These are phyloP conservation scores for Bilobella aurantiaca DNA, from an alignment of 1,140 invertebrate species.

Conservation along the genomic window DNA sequence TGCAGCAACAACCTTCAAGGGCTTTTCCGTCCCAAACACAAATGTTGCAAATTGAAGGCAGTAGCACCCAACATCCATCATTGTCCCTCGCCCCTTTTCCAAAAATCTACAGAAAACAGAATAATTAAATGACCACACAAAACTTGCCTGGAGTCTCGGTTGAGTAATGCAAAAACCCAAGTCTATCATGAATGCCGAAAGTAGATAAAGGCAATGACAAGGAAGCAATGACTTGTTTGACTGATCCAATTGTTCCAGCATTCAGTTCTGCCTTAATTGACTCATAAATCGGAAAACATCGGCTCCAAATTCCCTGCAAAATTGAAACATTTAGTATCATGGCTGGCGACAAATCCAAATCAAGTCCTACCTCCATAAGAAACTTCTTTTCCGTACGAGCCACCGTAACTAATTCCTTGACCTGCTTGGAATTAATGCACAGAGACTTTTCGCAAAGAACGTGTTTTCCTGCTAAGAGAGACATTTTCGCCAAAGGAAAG, in stretches of 20 bases:
- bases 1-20: slow-evolving; percentile 50
- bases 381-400: slow-evolving; percentile 37
- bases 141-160: slow-evolving; percentile 44
- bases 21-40: slow-evolving; percentile 53
- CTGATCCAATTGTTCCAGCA: slow-evolving; percentile 56
- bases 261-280: slow-evolving; percentile 49
- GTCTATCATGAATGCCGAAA: background rate
- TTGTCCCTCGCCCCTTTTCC: slow-evolving; percentile 61
- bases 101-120: slow-evolving; percentile 40
- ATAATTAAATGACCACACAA: background rate
- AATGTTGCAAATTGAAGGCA: slow-evolving; percentile 60
- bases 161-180: slow-evolving; percentile 46
- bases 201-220: slow-evolving; percentile 54
- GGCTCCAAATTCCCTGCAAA: slow-evolving; percentile 60
- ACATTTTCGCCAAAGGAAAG: slow-evolving; percentile 38
- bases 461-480: slow-evolving; percentile 44
- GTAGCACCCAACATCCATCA: slow-evolving; percentile 76
- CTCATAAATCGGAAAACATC: slow-evolving; percentile 65
- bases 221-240: slow-evolving; percentile 53
- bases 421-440: slow-evolving; percentile 39
- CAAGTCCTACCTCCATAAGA: slow-evolving; percentile 42
- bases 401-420: slow-evolving; percentile 33
- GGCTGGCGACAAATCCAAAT: background rate
- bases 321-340: background rate
- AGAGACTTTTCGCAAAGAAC: slow-evolving; percentile 48